Evolutionary conservation across 2,888 invertebrate genomes (phyloP), one percentile per base, ranked within the genome.

Genomic region (Physocephala rufipes): DNA sequence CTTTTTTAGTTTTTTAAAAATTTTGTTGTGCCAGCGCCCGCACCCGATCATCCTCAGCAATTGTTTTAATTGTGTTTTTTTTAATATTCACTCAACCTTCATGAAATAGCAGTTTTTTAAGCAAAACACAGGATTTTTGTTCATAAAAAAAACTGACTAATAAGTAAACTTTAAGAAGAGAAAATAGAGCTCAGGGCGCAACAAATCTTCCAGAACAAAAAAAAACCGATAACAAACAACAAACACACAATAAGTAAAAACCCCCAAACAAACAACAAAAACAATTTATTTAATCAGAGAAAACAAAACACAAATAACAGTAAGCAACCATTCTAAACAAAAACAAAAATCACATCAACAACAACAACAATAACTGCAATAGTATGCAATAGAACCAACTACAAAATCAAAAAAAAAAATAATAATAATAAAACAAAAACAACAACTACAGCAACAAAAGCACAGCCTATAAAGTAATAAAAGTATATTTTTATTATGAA

Each of bases 311-410:
- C 64, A 64, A 36, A 51, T 72, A 16, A 53, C 55, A 7, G 67
- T 51, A 13, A 65, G 21, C 67, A 71, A 64, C 21, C 43, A 21
- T 61, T 70, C 59, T 70, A 65, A 65, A 65, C 67, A 71, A 70
- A 28, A 65, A 76, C 4, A 65, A 21, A 3, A 19, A 43, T 15
- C 45, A 63, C 45, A 79, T 67, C 73, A 77, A 78, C 71, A 78
- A 76, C 75, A 76, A 72, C 70, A 74, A 73, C 65, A 72, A 73
- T 73, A 78, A 78, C 78, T 80, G 78, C 76, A 70, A 69, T 58
- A 70, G 72, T 79, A 79, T 55, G 24, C 79, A 80, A 36, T 36
- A 80, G 76, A 76, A 62, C 67, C 69, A 75, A 73, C 24, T 64
- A 77, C 74, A 75, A 74, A 71, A 76, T 70, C 66, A 19, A 26